A percentile compares a stretch with the other conserved stretches of the same genome.
These are phyloP conservation scores for Pherbina coryleti DNA, from an alignment of 2,888 invertebrate species.

Conservation along the genomic window DNA sequence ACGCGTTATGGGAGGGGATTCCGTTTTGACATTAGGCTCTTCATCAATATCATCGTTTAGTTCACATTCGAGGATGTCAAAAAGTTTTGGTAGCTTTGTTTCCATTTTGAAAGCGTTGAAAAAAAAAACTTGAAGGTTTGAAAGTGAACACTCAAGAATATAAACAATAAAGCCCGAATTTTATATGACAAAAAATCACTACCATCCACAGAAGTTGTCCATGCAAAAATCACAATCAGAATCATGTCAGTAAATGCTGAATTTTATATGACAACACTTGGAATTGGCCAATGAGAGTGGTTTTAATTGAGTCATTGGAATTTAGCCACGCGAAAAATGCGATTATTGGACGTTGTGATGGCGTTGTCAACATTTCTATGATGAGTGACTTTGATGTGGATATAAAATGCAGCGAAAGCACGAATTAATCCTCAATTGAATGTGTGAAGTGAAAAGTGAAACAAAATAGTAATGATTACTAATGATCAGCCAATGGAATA, in stretches of 20 bases:
- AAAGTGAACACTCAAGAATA: neutral
- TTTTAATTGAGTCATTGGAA: conserved; percentile 45
- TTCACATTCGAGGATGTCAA: conserved; percentile 58
- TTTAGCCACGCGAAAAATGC: conserved; percentile 57
- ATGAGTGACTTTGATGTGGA: neutral
- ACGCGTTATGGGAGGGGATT: neutral
- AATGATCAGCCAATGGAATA: no score
- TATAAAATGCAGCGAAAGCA: conserved; percentile 38
- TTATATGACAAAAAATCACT: neutral
- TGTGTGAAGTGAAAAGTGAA: neutral
- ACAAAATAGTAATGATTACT: no score
- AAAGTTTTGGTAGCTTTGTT: conserved; percentile 56
- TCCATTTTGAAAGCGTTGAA: neutral
- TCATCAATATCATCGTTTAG: conserved; percentile 43
- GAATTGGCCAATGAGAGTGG: neutral
- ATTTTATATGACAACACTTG: neutral
- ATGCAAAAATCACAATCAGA: conserved; percentile 53
- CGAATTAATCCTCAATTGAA: conserved; percentile 39
- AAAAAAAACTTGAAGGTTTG: neutral
- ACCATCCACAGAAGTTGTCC: neutral
- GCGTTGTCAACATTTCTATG: conserved; percentile 58
- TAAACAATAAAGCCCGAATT: neutral
- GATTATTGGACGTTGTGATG: conserved; percentile 55
- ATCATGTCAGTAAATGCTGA: conserved; percentile 49
- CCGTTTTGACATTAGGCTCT: neutral